Conservation (phyloP, 2,888 invertebrate genomes). For the Terebella lapidaria region DNA sequence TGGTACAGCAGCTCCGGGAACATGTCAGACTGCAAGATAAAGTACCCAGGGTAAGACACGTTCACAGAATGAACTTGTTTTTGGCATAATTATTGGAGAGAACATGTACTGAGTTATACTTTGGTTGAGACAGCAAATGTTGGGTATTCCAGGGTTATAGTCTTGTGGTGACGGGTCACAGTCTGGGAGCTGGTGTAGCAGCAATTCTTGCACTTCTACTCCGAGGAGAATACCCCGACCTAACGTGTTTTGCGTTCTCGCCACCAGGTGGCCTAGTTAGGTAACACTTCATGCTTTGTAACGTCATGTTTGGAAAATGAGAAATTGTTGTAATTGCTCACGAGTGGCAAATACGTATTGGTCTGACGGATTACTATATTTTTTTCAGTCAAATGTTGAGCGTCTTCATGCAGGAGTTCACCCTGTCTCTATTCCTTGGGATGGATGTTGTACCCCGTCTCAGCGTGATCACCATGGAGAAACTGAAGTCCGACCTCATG, state of each 20-base stretch:
- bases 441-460: constrained; percentile 84
- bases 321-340: not conserved
- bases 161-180: constrained; percentile 80
- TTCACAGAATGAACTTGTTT: too few relatives aligned
- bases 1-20: constrained; percentile 60
- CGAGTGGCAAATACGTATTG: too few relatives aligned
- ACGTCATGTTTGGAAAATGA: not conserved
- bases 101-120: too few relatives aligned
- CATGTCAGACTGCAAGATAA: not conserved
- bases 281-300: constrained; percentile 25
- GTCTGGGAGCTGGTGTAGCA: constrained; percentile 82
- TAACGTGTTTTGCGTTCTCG: constrained; percentile 80
- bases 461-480: constrained; percentile 62
- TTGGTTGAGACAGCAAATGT: too few relatives aligned
- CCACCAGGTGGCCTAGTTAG: constrained; percentile 69
- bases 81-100: too few relatives aligned
- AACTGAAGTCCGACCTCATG: constrained; percentile 41
- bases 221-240: constrained; percentile 71
- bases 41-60: not conserved
- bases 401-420: constrained; percentile 70
- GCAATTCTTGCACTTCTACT: constrained; percentile 75
- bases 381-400: constrained; percentile 66
- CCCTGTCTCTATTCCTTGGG: constrained; percentile 78
- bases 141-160: constrained; percentile 69
- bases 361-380: not conserved